Base-by-base conservation (phyloP, 2,888 invertebrate species). In the Cephus runcator region DNA sequence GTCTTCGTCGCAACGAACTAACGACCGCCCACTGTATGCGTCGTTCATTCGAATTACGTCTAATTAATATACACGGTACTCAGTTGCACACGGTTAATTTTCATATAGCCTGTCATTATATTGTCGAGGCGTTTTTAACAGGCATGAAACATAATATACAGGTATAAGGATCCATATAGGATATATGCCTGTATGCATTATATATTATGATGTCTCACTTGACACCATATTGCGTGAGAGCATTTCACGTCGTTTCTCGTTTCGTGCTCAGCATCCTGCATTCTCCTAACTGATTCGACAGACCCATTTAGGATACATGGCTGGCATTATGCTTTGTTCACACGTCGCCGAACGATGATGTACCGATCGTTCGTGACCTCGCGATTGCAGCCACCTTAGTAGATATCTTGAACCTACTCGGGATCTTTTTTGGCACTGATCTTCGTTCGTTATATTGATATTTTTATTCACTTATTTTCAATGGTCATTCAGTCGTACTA, bases 51-150 rank as follows among this genome's bases (percentile, higher is more conserved):
- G 31, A 75, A 68, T 36, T 68, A 68, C 75, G 31, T 12, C 56
- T 30, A 33, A 75, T 75, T 75, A 75, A 75, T 75, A 75, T 75
- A 68, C 75, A 69, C 33, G 68, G 30, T 56, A 56, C 56, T 56
- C 75, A 3, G 68, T 74, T 74, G 35, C 35, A 35, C 35, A 34
- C 74, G n/a, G 23, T 23, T 34, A 74, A 74, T 74, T 74, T 74
- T 71, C 31, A 9, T 71, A 31, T 12, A 11, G 6, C 56, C 56
- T 56, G 56, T 56, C 23, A 56, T 56, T 56, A 56, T 56, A 23
- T 56, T 2, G 23, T 23, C 23, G 56, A 23, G 56, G 23, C 56
- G 23, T 23, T 56, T 23, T 56, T 56, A 56, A 56, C 23, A 56
- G 15, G 56, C 23, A 15, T 23, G 56, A 56, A 56, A 56, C 56